A percentile compares a stretch with the other conserved stretches of the same genome.
phyloP scores from a whole-genome alignment of 2,113 vertebrate genomes.

The Centropristis striata region DNA sequence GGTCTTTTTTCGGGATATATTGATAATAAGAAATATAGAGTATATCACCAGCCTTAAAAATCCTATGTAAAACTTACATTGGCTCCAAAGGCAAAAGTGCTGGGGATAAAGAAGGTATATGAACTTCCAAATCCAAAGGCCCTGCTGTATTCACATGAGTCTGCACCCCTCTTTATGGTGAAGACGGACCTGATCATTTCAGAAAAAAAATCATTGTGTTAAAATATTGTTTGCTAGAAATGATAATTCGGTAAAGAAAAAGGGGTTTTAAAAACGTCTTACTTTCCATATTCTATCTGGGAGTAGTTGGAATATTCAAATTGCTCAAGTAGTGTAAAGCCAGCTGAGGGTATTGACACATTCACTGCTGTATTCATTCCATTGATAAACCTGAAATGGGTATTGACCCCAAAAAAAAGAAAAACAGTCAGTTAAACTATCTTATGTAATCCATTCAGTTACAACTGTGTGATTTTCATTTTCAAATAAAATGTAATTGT shows the following conservation, averaged over 20 bases:
- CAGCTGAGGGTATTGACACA: conserved; percentile 49
- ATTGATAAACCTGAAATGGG: conserved; percentile 90
- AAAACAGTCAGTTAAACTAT: not conserved
- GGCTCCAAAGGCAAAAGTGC: conserved; percentile 54
- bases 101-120: conserved; percentile 87
- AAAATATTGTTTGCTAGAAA: not conserved
- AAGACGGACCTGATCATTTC: conserved; percentile 69
- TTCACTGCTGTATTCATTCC: conserved; percentile 69
- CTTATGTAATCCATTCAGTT: not conserved
- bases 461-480: conserved; percentile 10
- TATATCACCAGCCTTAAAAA: not conserved
- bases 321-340: conserved; percentile 47
- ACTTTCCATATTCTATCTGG: conserved; percentile 82
- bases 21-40: not conserved
- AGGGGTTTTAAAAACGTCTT: conserved; percentile 63
- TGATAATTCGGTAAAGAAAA: not conserved
- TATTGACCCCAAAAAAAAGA: not conserved
- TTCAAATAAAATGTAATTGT: not conserved
- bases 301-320: conserved; percentile 79
- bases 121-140: conserved; percentile 89
- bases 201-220: not conserved
- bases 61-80: conserved; percentile 69
- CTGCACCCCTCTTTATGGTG: conserved; percentile 40
- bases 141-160: conserved; percentile 72
- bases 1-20: not conserved